Evolutionary conservation across 2,888 invertebrate genomes (phyloP).

Genomic region (Minunthozetes semirufus): DNA sequence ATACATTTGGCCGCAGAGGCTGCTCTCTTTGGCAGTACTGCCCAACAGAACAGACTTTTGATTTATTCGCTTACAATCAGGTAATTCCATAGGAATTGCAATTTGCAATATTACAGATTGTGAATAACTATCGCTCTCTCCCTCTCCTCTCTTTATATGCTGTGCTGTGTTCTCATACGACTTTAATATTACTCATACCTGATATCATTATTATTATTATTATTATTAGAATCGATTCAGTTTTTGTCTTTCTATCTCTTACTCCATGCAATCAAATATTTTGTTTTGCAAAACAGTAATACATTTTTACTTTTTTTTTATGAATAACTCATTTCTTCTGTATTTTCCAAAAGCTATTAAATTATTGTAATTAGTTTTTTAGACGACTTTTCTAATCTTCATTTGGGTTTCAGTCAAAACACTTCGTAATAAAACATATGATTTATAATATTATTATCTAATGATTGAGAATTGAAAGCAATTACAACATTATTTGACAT

Average conservation of each 20-base stretch:
- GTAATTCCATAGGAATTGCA: neutral
- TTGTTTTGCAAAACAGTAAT: neutral
- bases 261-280: neutral
- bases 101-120: slow-evolving; percentile 17
- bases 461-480: no score
- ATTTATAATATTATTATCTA: no score
- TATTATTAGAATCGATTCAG: neutral
- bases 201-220: neutral
- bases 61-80: slow-evolving; percentile 13
- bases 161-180: neutral
- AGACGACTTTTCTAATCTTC: no score
- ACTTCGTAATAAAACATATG: no score
- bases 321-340: no score
- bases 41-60: neutral
- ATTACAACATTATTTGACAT: no score
- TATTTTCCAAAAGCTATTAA: no score
- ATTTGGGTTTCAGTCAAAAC: no score
- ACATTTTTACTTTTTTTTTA: no score
- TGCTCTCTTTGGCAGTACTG: neutral
- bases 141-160: neutral
- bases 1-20: neutral
- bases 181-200: neutral
- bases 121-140: slow-evolving; percentile 9
- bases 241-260: neutral
- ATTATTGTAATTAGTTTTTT: no score